These are phyloP conservation scores for Axinella damicornis DNA, from an alignment of 37 sponge, comb jelly and placozoan genomes.

Conservation along the genomic window DNA sequence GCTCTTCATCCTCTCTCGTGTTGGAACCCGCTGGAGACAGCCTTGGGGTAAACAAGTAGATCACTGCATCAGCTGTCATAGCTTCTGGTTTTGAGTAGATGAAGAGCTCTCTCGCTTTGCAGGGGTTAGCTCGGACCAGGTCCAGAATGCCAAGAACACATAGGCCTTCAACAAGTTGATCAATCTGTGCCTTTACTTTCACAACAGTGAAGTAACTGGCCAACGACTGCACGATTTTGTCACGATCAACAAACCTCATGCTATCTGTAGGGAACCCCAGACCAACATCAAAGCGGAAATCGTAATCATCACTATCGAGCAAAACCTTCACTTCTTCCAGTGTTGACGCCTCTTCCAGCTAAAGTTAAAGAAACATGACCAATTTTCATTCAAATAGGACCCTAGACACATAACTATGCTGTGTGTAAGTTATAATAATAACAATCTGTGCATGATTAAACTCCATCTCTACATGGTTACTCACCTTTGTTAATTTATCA, in stretches of 20 bases:
- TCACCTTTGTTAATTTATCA: neutral
- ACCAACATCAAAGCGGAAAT: conserved; percentile 18
- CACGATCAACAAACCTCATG: neutral
- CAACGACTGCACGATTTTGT: neutral
- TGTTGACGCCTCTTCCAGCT: neutral
- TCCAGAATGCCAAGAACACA: neutral
- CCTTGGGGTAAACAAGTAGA: neutral
- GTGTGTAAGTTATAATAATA: neutral
- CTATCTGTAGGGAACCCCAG: neutral
- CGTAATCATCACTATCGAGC: conserved; percentile 6
- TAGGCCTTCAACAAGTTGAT: conserved; percentile 8
- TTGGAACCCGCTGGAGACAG: conserved; percentile 1
- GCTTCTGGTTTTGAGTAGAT: neutral
- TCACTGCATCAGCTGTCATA: neutral
- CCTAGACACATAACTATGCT: neutral
- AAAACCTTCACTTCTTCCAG: neutral
- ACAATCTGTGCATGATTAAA: neutral
- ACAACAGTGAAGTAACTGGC: conserved; percentile 11
- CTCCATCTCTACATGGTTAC: neutral
- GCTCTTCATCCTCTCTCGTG: neutral
- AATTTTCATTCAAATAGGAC: neutral
- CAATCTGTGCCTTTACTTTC: conserved; percentile 7
- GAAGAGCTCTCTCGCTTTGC: neutral
- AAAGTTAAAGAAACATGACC: neutral
- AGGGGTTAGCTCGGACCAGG: neutral